Conservation (phyloP, 1,140 invertebrate species). For the Odontomachus brunneus region DNA sequence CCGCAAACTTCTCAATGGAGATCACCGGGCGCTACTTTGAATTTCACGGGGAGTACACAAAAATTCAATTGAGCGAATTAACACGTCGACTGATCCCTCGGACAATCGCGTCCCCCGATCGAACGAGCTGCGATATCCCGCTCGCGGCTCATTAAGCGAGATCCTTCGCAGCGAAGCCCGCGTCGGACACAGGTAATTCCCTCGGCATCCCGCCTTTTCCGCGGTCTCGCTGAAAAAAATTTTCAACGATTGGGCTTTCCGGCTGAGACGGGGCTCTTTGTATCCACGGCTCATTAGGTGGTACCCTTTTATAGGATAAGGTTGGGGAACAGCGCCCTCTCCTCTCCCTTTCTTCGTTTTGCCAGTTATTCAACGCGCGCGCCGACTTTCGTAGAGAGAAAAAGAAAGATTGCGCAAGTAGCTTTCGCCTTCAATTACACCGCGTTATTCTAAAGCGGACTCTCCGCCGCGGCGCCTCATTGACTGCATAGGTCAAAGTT, state of each 20-base stretch:
- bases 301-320: constrained; percentile 3
- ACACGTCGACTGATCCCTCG: neutral
- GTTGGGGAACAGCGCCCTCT: neutral
- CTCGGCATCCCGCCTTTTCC: neutral
- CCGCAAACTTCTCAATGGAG: constrained; percentile 44
- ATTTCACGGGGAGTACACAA: constrained; percentile 35
- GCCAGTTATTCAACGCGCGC: constrained; percentile 37
- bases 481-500: constrained; percentile 23
- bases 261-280: constrained; percentile 40
- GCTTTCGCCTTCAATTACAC: constrained; percentile 50
- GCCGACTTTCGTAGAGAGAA: neutral
- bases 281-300: constrained; percentile 50
- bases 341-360: constrained; percentile 13
- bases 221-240: constrained; percentile 35
- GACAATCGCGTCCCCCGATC: constrained; percentile 1
- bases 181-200: constrained; percentile 15
- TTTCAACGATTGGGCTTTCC: constrained; percentile 37
- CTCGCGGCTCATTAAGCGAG: constrained; percentile 10
- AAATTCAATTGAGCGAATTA: constrained; percentile 43
- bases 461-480: constrained; percentile 28
- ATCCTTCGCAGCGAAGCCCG: neutral
- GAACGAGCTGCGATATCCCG: constrained; percentile 1
- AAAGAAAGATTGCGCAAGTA: constrained; percentile 39
- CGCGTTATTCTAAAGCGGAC: constrained; percentile 12
- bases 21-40: constrained; percentile 13